These are phyloP conservation scores for Calephelis perditalis DNA, from an alignment of 2,888 invertebrate genomes.

Conservation along the genomic window DNA sequence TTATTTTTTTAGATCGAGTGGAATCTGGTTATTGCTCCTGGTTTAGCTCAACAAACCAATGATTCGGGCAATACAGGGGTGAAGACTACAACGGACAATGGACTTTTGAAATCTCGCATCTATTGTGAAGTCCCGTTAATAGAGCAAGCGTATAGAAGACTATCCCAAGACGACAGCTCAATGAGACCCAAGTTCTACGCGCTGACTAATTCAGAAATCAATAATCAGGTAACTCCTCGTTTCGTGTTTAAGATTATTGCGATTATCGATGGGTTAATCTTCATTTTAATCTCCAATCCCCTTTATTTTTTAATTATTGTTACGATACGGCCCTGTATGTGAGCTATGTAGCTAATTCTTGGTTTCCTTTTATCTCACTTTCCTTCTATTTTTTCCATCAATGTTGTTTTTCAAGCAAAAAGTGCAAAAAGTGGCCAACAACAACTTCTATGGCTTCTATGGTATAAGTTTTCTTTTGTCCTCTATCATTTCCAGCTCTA, in stretches of 20 bases:
- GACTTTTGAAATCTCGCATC: slow-evolving; percentile 59
- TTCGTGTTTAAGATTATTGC: background rate
- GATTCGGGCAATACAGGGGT: slow-evolving; percentile 46
- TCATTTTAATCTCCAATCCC: too few species aligned
- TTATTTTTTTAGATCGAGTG: slow-evolving; percentile 59
- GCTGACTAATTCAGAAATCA: slow-evolving; percentile 86
- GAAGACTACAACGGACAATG: slow-evolving; percentile 48
- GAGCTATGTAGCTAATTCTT: too few species aligned
- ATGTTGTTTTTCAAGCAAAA: too few species aligned
- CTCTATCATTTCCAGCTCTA: too few species aligned
- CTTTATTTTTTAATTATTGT: too few species aligned
- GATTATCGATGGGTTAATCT: too few species aligned
- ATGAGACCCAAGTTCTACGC: slow-evolving; percentile 96
- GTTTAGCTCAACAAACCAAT: slow-evolving; percentile 53
- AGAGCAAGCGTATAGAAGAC: slow-evolving; percentile 59
- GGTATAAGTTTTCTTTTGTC: background rate
- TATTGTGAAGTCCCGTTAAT: slow-evolving; percentile 69
- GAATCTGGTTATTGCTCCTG: slow-evolving; percentile 70
- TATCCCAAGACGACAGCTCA: slow-evolving; percentile 78
- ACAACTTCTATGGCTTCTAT: background rate
- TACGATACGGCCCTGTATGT: too few species aligned
- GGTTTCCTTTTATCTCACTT: too few species aligned
- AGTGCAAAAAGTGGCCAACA: too few species aligned
- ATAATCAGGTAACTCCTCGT: slow-evolving; percentile 64
- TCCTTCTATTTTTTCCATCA: too few species aligned